Base-by-base conservation (phyloP, 2,888 invertebrate species). In the Lasioglossum villosulum region DNA sequence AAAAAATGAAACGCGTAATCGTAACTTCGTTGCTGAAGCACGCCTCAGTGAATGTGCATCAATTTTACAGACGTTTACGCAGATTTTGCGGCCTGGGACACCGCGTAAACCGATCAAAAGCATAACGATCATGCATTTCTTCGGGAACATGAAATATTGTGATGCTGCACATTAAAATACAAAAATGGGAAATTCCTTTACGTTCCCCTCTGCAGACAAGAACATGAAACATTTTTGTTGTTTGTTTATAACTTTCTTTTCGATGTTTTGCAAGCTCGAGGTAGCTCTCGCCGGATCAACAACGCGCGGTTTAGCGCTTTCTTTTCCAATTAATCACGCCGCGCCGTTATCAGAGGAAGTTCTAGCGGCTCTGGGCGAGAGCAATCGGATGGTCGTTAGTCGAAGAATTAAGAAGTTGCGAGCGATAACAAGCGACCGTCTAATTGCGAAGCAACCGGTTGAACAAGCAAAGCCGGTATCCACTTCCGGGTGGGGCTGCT, bases 351-450 rank as follows among this genome's bases (percentile, higher is more conserved):
- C 66, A 8, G 8, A 27, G 34, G 66, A 30, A 66, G 66, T 34
- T 66, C 66, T 10, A 19, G 34, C 66, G 66, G 30, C 27, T 6
- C 27, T 0, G 12, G 27, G 4, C 59, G 30, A 30, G 30, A 66
- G 66, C 66, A 66, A 66, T 66, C 66, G 66, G 34, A 8, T 19
- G 66, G 66, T 75, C 75, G 75, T 75, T 75, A 27, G 68, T 19
- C 48, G 19, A 75, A 75, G 82, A 83, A 83, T 82, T 63, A 75
- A 75, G 83, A 76, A 83, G 83, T 83, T 83, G 10, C 82, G 14
- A 27, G 72, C 56, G 83, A 56, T 82, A 83, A 83, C 83, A 82
- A 83, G 73, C 72, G 68, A 30, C 34, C 27, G 45, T 56, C 83
- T 82, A 77, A 83, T 83, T 77, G 83, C 56, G 76, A n/a, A 23